These are phyloP conservation scores for Pempheris klunzingeri DNA, from an alignment of 2,797 vertebrate species.

Conservation along the genomic window DNA sequence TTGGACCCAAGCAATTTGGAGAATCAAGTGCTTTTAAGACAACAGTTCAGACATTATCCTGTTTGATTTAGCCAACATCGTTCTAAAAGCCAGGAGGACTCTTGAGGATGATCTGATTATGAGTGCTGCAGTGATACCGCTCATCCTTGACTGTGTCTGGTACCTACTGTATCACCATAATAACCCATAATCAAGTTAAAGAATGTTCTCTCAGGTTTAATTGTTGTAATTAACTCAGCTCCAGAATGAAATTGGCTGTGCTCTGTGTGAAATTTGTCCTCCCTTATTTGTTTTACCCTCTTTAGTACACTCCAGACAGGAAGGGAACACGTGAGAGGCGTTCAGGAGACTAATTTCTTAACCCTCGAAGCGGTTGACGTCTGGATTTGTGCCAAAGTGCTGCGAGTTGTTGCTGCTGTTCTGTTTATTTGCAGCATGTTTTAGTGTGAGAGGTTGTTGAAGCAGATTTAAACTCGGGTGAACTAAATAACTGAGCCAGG, in stretches of 20 bases:
- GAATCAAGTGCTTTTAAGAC: not conserved
- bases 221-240: constrained; percentile 44
- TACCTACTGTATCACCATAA: constrained; percentile 31
- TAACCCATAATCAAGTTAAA: constrained; percentile 49
- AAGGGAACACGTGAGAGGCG: constrained; percentile 12
- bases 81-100: constrained; percentile 4
- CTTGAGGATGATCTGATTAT: constrained; percentile 11
- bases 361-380: not conserved
- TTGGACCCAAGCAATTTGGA: not conserved
- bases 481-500: not conserved
- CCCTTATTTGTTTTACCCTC: constrained; percentile 20
- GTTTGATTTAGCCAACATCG: constrained; percentile 6
- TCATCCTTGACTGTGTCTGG: constrained; percentile 20
- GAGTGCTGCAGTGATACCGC: not conserved
- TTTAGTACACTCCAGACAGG: not conserved
- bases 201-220: constrained; percentile 52
- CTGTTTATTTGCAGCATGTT: not conserved
- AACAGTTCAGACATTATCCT: not conserved
- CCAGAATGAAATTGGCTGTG: constrained; percentile 30
- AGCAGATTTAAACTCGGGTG: not conserved
- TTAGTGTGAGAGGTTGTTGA: accelerated
- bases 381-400: constrained; percentile 1
- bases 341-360: not conserved
- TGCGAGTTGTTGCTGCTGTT: not conserved
- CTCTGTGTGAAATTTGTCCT: constrained; percentile 37